phyloP scores from a whole-genome alignment of 2,888 invertebrate species.

The Scaptomyza tumidula region DNA sequence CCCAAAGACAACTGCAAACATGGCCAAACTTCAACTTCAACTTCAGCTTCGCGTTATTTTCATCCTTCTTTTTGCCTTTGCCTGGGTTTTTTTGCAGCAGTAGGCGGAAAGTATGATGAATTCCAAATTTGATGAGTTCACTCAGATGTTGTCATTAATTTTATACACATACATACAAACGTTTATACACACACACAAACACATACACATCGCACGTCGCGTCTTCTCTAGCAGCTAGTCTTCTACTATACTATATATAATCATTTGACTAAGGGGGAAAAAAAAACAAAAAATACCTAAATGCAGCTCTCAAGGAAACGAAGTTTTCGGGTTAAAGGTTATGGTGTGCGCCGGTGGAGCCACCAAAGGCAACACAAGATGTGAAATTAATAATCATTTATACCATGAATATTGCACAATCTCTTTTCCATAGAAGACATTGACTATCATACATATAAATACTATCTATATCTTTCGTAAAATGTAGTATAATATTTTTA shows the following conservation, averaged over 20 bases:
- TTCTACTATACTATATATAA: conserved; percentile 22
- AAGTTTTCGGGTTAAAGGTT: conserved; percentile 52
- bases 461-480: no score
- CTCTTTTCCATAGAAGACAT: no score
- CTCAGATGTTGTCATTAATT: conserved; percentile 81
- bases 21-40: conserved; percentile 24
- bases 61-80: conserved; percentile 10
- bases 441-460: no score
- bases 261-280: conserved; percentile 29
- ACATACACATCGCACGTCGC: not conserved
- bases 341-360: conserved; percentile 56
- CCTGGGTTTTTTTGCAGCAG: conserved; percentile 43
- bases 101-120: conserved; percentile 80
- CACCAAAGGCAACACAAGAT: conserved; percentile 11
- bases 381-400: conserved; percentile 21
- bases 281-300: not conserved
- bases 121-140: conserved; percentile 81
- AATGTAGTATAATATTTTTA: no score
- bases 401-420: not conserved
- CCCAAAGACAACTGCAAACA: conserved; percentile 48
- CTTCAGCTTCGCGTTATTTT: conserved; percentile 19
- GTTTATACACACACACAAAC: not conserved
- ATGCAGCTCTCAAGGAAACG: not conserved
- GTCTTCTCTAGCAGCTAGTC: conserved; percentile 38
- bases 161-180: conserved; percentile 51